Evolutionary conservation across 2,113 vertebrate species (phyloP).

Genomic region (Etheostoma spectabile): DNA sequence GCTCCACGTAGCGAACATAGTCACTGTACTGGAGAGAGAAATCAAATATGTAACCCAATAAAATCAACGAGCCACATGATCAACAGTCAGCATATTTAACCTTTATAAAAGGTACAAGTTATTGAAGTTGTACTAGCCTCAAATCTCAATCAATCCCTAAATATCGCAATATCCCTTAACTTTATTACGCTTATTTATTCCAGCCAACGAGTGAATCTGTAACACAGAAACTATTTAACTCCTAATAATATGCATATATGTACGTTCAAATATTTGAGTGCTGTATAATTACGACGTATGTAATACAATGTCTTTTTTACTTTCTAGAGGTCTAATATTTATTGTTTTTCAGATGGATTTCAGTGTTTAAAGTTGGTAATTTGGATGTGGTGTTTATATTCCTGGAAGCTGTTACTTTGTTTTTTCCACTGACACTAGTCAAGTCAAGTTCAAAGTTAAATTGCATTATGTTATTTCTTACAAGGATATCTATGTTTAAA

Average conservation of each 20-base stretch:
- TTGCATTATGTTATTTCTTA: neutral
- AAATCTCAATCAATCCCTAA: neutral
- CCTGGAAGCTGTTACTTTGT: neutral
- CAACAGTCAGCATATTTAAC: neutral
- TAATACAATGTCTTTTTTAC: neutral
- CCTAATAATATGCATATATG: neutral
- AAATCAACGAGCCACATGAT: neutral
- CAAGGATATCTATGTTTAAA: neutral
- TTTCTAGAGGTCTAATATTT: neutral
- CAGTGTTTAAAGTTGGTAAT: neutral
- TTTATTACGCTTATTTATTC: neutral
- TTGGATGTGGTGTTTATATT: neutral
- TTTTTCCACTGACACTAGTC: neutral
- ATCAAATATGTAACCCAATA: constrained; percentile 15
- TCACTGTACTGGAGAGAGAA: constrained; percentile 89
- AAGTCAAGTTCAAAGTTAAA: neutral
- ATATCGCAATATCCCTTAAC: neutral
- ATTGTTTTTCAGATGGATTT: neutral
- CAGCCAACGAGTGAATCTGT: neutral
- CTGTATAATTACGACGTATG: neutral
- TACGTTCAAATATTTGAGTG: neutral
- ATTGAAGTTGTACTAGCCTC: neutral
- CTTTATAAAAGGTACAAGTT: neutral
- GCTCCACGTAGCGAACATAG: constrained; percentile 94
- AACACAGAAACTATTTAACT: neutral